Evolutionary conservation across 2,113 vertebrate species (phyloP), one percentile per base, ranked within the genome.

Genomic region (Paracanthobrama guichenoti): DNA sequence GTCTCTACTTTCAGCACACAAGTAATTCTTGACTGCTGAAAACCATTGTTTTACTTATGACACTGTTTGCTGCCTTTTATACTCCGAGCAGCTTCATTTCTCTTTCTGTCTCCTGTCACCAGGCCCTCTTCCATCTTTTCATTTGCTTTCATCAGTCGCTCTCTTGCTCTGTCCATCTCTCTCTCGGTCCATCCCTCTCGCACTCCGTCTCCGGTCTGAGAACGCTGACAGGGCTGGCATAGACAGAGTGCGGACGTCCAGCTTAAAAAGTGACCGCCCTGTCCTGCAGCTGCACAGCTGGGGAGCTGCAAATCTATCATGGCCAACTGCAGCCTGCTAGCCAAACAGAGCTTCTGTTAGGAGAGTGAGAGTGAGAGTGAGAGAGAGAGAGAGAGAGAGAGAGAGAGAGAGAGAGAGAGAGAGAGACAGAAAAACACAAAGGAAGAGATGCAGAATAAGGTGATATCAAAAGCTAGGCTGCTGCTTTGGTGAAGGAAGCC

Each of bases 231-330:
- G 90, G 84, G 85, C 90, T 92, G 93, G 93, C 92, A 93, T 92
- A 94, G 93, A 94, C 92, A 92, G 89, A 95, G 92, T 92, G 91
- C 91, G 89, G 89, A 91, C 90, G 87, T 90, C 84, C 91, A 89
- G 89, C 89, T 93, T 91, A 91, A 93, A 71, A 93, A 93, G 91
- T 93, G 93, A 93, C 91, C 89, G 91, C 90, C 90, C 92, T 92
- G 91, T 92, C 91, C 92, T 89, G 91, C 87, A 89, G 92, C 92
- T 88, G 87, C 90, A 87, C 90, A 89, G 91, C 93, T 88, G 90
- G 91, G 87, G 88, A 90, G 88, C 85, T 84, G 81, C 89, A 91
- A 91, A 92, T 94, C 91, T 92, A 93, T 94, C 93, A 94, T 50
- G 86, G 82, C 81, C 87, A 82, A 86, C 78, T 87, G 69, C 79